phyloP scores from a whole-genome alignment of 2,797 vertebrate species.

The Carcharodon carcharias region DNA sequence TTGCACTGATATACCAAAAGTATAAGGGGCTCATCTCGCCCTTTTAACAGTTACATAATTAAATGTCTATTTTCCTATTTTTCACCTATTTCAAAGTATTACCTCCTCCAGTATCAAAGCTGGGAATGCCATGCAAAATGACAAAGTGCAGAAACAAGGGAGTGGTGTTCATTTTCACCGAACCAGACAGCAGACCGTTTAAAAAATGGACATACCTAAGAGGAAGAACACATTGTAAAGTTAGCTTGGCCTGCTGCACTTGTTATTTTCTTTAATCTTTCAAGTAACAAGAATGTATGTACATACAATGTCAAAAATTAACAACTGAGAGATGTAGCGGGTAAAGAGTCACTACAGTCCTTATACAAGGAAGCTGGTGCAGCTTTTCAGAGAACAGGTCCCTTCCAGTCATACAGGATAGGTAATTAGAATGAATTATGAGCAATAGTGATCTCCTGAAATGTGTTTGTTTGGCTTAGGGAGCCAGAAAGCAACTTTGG shows the following conservation, averaged over 20 bases:
- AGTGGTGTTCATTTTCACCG: slow-evolving; percentile 83
- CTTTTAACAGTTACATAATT: not conserved
- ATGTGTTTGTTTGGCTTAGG: not conserved
- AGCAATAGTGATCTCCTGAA: not conserved
- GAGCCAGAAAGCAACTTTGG: not conserved
- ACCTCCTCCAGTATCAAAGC: slow-evolving; percentile 77
- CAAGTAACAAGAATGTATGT: not conserved
- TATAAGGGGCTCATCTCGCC: not conserved
- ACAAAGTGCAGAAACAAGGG: slow-evolving; percentile 83
- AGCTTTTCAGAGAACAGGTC: not conserved
- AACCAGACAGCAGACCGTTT: slow-evolving; percentile 80
- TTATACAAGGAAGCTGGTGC: not conserved
- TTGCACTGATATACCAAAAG: too few relatives aligned
- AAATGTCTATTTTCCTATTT: not conserved
- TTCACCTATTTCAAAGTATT: slow-evolving; percentile 39
- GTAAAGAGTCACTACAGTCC: not conserved
- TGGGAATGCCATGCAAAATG: slow-evolving; percentile 76
- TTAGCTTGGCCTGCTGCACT: not conserved
- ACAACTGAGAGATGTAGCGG: not conserved
- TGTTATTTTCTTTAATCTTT: not conserved
- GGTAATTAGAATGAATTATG: not conserved
- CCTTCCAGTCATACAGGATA: not conserved
- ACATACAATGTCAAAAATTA: not conserved
- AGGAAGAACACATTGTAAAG: not conserved
- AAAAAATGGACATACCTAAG: slow-evolving; percentile 85